These are phyloP conservation scores for Micromussa lordhowensis DNA, from an alignment of 92 coral and sea anemone genomes.

Conservation along the genomic window DNA sequence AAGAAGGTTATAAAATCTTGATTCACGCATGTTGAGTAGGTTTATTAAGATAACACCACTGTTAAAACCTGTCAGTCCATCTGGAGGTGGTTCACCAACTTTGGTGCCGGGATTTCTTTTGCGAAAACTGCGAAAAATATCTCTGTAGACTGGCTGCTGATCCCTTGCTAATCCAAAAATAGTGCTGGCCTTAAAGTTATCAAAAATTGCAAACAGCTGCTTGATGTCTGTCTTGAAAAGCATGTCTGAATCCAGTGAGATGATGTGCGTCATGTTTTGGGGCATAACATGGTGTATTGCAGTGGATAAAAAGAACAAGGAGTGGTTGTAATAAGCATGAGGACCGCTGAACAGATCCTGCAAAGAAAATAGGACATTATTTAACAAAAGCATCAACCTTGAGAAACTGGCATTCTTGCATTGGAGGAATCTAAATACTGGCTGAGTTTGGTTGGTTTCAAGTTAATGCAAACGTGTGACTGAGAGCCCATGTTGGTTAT, in stretches of 20 bases:
- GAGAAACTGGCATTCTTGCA: too few relatives aligned
- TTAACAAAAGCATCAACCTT: too few relatives aligned
- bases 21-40: too few relatives aligned
- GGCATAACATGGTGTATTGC: conserved; percentile 76
- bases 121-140: conserved; percentile 68
- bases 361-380: background rate
- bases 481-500: too few relatives aligned
- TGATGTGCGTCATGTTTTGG: conserved; percentile 46
- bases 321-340: conserved; percentile 78
- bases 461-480: too few relatives aligned
- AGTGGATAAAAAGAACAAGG: conserved; percentile 86
- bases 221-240: conserved; percentile 85
- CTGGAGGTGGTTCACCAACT: too few relatives aligned
- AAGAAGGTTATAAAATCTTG: conserved; percentile 48
- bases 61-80: too few relatives aligned
- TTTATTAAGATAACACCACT: too few relatives aligned
- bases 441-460: too few relatives aligned
- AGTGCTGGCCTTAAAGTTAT: conserved; percentile 65
- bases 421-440: too few relatives aligned
- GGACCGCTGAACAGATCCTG: conserved; percentile 74
- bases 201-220: conserved; percentile 80
- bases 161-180: conserved; percentile 88
- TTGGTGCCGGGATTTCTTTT: conserved; percentile 65
- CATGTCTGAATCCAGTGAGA: conserved; percentile 88
- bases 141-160: conserved; percentile 87